These are phyloP conservation scores for Pachycephala philippinensis DNA, from an alignment of 2,113 vertebrate species.

Conservation along the genomic window DNA sequence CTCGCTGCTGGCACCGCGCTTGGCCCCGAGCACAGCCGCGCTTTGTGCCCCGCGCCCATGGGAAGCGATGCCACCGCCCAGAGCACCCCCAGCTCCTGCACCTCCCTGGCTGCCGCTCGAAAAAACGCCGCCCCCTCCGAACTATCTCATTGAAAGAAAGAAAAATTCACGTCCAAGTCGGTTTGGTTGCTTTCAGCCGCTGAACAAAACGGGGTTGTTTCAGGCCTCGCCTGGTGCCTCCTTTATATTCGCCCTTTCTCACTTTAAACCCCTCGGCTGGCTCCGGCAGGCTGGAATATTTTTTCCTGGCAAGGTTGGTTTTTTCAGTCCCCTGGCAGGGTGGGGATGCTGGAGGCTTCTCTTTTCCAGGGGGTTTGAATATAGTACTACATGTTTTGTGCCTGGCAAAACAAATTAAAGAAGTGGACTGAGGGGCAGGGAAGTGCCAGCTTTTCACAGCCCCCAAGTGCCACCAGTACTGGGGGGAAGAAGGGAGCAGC, in stretches of 20 bases:
- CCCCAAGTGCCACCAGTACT: not conserved
- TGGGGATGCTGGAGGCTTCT: not conserved
- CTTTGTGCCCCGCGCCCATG: not conserved
- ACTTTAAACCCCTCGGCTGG: not conserved
- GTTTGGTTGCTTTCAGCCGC: constrained; percentile 34
- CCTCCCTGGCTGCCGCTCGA: not conserved
- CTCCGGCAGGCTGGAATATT: not conserved
- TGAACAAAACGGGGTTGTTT: constrained; percentile 33
- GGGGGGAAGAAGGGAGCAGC: not conserved
- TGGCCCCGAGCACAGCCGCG: not conserved
- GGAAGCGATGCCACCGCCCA: not conserved
- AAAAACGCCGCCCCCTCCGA: not conserved
- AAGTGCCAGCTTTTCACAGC: not conserved
- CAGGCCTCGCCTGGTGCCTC: constrained; percentile 18
- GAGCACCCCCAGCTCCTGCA: not conserved
- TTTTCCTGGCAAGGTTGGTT: not conserved
- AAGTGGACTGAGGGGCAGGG: not conserved
- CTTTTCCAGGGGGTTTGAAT: not conserved
- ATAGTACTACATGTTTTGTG: not conserved
- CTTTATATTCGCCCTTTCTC: constrained; percentile 12
- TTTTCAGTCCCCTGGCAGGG: not conserved
- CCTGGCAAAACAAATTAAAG: not conserved
- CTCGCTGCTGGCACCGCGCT: not conserved
- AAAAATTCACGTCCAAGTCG: not conserved
- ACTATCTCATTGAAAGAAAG: not conserved